Percentiles rank a stretch among this genome's conserved stretches.
These are phyloP conservation scores for Apotomis capreana DNA, from an alignment of 2,888 invertebrate genomes.

Conservation along the genomic window DNA sequence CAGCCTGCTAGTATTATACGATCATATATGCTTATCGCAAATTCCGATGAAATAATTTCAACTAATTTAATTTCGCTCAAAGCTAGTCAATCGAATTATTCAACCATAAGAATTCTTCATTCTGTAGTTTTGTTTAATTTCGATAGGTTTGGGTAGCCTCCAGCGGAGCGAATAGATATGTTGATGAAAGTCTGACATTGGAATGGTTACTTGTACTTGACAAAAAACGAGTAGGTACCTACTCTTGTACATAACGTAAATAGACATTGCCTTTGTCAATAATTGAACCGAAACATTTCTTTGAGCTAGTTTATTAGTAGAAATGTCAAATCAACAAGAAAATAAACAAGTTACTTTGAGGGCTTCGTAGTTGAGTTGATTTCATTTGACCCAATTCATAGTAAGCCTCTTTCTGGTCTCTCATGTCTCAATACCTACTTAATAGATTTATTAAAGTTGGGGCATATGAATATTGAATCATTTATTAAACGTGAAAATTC, in stretches of 20 bases:
- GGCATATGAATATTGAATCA: background rate
- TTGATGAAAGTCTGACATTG: background rate
- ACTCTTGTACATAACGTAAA: conserved; percentile 10
- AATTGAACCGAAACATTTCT: conserved; percentile 10
- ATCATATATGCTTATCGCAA: too few species aligned
- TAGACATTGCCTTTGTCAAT: conserved; percentile 11
- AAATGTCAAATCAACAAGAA: conserved; percentile 29
- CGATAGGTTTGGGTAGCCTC: background rate
- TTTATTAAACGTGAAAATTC: background rate
- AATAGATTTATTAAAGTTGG: background rate
- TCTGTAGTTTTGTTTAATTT: background rate
- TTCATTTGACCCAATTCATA: conserved; percentile 7
- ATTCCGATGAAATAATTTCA: background rate
- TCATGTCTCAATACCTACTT: background rate
- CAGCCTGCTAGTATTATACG: too few species aligned
- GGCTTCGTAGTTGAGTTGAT: conserved; percentile 14
- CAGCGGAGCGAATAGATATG: background rate
- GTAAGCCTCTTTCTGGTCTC: background rate
- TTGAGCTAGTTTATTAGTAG: conserved; percentile 12
- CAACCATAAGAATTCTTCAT: background rate
- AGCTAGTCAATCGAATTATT: background rate
- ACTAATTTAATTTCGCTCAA: background rate
- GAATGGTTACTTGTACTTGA: background rate
- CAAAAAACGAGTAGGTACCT: background rate
- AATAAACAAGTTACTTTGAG: conserved; percentile 26